Base-by-base conservation (phyloP, 2,113 vertebrate genomes). In the Urocolius indicus region DNA sequence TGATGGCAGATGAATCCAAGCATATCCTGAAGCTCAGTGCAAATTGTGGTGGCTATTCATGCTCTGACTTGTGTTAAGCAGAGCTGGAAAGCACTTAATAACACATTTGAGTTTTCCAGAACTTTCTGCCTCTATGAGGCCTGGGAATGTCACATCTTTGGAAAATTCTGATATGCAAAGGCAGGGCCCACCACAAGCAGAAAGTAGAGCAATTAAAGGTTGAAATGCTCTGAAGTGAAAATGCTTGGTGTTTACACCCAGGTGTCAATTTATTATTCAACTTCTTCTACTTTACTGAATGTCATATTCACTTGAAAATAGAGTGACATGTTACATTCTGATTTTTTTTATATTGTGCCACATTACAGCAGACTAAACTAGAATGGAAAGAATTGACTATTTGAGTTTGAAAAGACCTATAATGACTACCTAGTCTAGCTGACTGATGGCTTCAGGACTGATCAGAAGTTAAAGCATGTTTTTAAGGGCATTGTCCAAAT, bases 81-180 rank as follows among this genome's bases (percentile, higher is more conserved):
- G 66, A 75, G 48, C 38, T 79, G 41, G 23, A 89, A 95, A 78
- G 10, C 29, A 30, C 52, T 71, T 75, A 79, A 54, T 48, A 72
- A 26, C 14, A 68, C 24, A 49, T 46, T 66, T 62, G 71, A 80
- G 41, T 66, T 93, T 87, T 95, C 78, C 85, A 85, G 54, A 83
- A 73, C 27, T 85, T 93, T 82, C 38, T 79, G 45, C 23, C 32
- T 76, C 62, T 92, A 66, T 4, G 1, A 88, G 49, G 20, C 29
- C 45, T 14, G 4, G 52, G 67, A 89, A 30, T 29, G 29, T 67
- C 11, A 2, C 52, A 17, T 83, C 41, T 80, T 61, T 66, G 54
- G 36, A 75, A 82, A 83, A 79, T 62, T 73, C 16, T 80, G 74
- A 89, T 85, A 67, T 83, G 62, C n/a, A 66, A 79, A 84, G 68